Percentiles rank a stretch among this genome's conserved stretches.
These are phyloP conservation scores for Lucinisca nassula DNA, from an alignment of 2,888 invertebrate species.

Conservation along the genomic window DNA sequence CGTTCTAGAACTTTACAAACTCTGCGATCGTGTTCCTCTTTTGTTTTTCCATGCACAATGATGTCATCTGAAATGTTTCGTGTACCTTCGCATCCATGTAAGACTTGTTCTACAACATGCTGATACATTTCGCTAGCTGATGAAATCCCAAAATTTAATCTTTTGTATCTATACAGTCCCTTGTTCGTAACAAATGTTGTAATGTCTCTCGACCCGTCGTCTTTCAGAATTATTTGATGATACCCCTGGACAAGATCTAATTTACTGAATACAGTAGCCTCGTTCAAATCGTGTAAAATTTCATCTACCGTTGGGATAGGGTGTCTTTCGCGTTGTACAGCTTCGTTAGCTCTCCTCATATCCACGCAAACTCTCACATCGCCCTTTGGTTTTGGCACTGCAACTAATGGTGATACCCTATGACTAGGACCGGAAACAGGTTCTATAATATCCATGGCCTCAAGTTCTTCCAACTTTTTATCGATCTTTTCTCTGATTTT, in stretches of 20 bases:
- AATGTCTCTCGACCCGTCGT: constrained; percentile 32
- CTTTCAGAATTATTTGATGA: constrained; percentile 61
- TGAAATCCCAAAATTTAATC: constrained; percentile 43
- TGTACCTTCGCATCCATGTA: constrained; percentile 54
- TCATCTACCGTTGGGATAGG: constrained; percentile 48
- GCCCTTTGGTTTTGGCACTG: constrained; percentile 44
- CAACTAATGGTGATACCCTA: constrained; percentile 55
- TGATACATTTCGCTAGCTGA: constrained; percentile 63
- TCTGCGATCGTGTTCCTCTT: constrained; percentile 57
- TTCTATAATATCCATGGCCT: constrained; percentile 35
- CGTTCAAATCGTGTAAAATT: constrained; percentile 41
- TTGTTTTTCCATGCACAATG: constrained; percentile 60
- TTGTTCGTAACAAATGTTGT: constrained; percentile 60
- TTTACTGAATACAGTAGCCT: too few species aligned
- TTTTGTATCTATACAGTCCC: constrained; percentile 52
- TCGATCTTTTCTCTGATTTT: constrained; percentile 23
- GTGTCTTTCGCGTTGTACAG: too few species aligned
- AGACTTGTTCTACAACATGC: constrained; percentile 41
- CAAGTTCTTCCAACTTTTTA: constrained; percentile 15
- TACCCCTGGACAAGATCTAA: constrained; percentile 71
- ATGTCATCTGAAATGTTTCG: constrained; percentile 59
- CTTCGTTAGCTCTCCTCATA: too few species aligned
- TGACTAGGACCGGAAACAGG: constrained; percentile 24
- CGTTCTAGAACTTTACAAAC: constrained; percentile 46
- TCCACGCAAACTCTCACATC: too few species aligned